These are phyloP conservation scores for Cyclina sinensis DNA, from an alignment of 1,140 invertebrate genomes.

Conservation along the genomic window DNA sequence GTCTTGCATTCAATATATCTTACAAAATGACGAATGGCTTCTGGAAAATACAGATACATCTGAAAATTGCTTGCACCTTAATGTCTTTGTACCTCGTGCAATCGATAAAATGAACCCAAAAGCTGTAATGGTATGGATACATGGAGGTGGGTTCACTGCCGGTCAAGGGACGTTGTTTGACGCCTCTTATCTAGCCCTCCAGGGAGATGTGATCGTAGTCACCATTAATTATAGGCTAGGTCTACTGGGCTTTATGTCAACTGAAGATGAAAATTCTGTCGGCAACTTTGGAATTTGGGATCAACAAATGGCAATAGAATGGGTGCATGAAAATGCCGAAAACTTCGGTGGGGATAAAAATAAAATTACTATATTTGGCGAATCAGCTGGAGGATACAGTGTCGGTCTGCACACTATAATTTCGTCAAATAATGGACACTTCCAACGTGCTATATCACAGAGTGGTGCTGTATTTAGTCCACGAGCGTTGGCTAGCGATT, in stretches of 20 bases:
- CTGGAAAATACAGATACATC: conserved; percentile 53
- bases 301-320: conserved; percentile 93
- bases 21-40: conserved; percentile 40
- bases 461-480: conserved; percentile 55
- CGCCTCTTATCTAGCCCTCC: conserved; percentile 91
- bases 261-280: conserved; percentile 57
- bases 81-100: conserved; percentile 92
- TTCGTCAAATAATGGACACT: conserved; percentile 51
- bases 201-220: conserved; percentile 93
- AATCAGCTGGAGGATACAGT: conserved; percentile 97
- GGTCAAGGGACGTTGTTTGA: conserved; percentile 97
- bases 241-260: conserved; percentile 92
- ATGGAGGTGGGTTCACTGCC: conserved; percentile 96
- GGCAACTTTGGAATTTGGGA: conserved; percentile 89
- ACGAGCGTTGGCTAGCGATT: conserved; percentile 13
- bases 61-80: conserved; percentile 98
- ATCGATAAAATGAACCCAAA: conserved; percentile 2
- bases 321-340: conserved; percentile 94
- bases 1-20: conserved; percentile 61
- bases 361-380: conserved; percentile 97
- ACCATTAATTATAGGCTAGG: conserved; percentile 92
- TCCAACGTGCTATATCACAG: conserved; percentile 63
- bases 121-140: conserved; percentile 97
- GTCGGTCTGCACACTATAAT: conserved; percentile 92
- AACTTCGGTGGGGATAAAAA: conserved; percentile 97